phyloP scores from a whole-genome alignment of 2,113 vertebrate genomes.

The Sebastes fasciatus region DNA sequence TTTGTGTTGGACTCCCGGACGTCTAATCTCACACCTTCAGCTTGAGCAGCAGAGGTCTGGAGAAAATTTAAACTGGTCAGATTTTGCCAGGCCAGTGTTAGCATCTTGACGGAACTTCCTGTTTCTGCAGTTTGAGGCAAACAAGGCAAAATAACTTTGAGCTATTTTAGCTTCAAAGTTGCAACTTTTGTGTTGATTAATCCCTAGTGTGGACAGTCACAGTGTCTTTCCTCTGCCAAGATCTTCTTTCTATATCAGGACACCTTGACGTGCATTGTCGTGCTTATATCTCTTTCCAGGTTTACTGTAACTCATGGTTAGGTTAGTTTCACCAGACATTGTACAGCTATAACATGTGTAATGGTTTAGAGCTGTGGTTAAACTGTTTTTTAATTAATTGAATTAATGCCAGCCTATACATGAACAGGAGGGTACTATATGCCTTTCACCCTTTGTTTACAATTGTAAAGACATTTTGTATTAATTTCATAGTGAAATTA shows the following conservation, averaged over 20 bases:
- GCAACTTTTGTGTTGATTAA: constrained; percentile 46
- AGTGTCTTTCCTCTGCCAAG: constrained; percentile 25
- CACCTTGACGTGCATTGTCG: constrained; percentile 12
- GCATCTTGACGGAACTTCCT: constrained; percentile 37
- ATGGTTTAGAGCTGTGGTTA: neutral
- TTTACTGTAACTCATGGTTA: neutral
- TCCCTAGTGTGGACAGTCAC: constrained; percentile 31
- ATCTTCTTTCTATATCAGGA: constrained; percentile 2
- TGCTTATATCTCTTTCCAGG: neutral
- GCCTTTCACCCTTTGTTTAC: neutral
- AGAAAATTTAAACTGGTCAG: constrained; percentile 44
- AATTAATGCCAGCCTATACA: neutral
- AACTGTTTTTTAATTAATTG: constrained; percentile 6
- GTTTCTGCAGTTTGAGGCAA: constrained; percentile 29
- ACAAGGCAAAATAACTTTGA: constrained; percentile 26
- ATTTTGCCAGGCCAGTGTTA: constrained; percentile 44
- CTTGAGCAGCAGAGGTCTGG: constrained; percentile 55
- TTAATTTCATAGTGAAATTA: neutral
- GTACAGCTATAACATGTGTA: neutral
- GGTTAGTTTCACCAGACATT: neutral
- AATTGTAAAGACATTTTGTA: neutral
- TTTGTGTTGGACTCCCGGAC: constrained; percentile 63
- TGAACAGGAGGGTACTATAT: neutral
- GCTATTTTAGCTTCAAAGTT: constrained; percentile 26
- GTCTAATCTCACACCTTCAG: constrained; percentile 67